phyloP scores from a whole-genome alignment of 1,140 invertebrate genomes.

The Samia ricini region DNA sequence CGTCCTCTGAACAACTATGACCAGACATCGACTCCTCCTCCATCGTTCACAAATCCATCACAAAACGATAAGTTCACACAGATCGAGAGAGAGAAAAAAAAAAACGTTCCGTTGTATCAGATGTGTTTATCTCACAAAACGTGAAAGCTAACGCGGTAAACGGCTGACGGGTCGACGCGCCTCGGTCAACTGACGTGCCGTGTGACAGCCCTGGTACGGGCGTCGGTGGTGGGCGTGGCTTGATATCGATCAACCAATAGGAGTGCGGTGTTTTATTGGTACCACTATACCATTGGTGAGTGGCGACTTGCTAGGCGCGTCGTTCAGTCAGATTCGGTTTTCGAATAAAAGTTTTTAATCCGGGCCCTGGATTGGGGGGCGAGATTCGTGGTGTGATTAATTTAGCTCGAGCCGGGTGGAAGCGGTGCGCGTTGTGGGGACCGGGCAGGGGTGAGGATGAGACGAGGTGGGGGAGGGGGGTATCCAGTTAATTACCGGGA shows the following conservation, averaged over 20 bases:
- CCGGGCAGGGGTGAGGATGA: constrained; percentile 14
- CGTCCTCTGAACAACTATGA: constrained; percentile 75
- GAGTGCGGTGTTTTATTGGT: constrained; percentile 22
- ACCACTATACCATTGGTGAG: constrained; percentile 41
- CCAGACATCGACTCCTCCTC: constrained; percentile 74
- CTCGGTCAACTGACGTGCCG: constrained; percentile 72
- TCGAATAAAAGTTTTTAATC: constrained; percentile 77
- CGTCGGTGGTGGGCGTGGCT: constrained; percentile 43
- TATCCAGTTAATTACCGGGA: constrained; percentile 67
- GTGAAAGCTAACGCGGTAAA: constrained; percentile 50
- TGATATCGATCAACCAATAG: constrained; percentile 40
- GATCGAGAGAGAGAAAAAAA: constrained; percentile 38
- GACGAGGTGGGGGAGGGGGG: constrained; percentile 27
- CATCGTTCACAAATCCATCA: constrained; percentile 73
- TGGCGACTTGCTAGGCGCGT: constrained; percentile 25
- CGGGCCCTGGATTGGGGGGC: constrained; percentile 66
- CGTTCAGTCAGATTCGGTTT: constrained; percentile 55
- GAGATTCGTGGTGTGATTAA: constrained; percentile 76
- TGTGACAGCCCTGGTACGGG: constrained; percentile 61
- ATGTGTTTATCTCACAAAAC: constrained; percentile 38
- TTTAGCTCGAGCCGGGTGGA: constrained; percentile 48
- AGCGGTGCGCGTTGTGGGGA: constrained; percentile 16
- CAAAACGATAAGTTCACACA: constrained; percentile 67
- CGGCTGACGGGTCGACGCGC: constrained; percentile 70
- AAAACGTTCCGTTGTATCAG: constrained; percentile 37